Conservation (phyloP, 37 sponge, comb jelly and placozoan genomes). For the Aplysina aerophoba region DNA sequence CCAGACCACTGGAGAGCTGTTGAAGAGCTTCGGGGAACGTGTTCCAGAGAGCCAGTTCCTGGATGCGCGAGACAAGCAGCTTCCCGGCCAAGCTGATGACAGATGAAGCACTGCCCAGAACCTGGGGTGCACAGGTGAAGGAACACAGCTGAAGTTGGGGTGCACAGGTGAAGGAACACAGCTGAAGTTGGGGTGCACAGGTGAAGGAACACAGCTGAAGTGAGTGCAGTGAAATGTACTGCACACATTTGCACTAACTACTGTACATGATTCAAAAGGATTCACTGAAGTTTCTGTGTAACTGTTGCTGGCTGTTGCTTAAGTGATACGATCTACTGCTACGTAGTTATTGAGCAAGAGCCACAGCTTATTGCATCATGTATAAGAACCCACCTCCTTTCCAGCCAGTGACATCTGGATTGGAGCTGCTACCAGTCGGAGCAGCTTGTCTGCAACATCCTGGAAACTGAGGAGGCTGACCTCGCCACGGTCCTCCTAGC, state of each 20-base stretch:
- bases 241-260: too few species aligned
- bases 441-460: conserved; percentile 78
- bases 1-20: conserved; percentile 40
- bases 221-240: neutral
- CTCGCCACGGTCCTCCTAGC: conserved; percentile 65
- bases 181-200: neutral
- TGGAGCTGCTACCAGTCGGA: conserved; percentile 78
- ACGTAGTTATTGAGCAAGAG: too few species aligned
- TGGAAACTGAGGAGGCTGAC: conserved; percentile 74
- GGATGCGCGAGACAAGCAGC: conserved; percentile 73
- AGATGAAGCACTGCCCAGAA: conserved; percentile 27
- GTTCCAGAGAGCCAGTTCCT: conserved; percentile 76
- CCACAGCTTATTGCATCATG: too few species aligned
- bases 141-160: neutral
- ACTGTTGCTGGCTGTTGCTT: too few species aligned
- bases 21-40: conserved; percentile 66
- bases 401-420: conserved; percentile 58
- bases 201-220: neutral
- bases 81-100: conserved; percentile 62
- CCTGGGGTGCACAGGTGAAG: neutral
- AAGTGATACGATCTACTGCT: too few species aligned
- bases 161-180: neutral
- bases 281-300: too few species aligned
- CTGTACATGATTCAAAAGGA: too few species aligned
- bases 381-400: neutral